Base-by-base conservation (phyloP, 2,797 vertebrate genomes). In the Catostomus latipinnis region DNA sequence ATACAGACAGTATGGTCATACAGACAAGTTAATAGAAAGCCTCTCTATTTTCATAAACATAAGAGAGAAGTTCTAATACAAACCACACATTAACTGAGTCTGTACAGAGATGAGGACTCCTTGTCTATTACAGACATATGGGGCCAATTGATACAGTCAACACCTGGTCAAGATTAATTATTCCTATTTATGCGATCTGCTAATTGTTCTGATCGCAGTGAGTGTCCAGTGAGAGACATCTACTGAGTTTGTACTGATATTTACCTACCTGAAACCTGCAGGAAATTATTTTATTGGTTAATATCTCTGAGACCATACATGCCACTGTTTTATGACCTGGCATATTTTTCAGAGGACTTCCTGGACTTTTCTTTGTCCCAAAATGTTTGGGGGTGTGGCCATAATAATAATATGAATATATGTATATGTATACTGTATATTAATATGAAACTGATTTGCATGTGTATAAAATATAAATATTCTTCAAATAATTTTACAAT, bases 101-200 rank as follows among this genome's bases (percentile, higher is more conserved):
- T 69, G 62, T 34, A 63, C 11, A 9, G 1, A 57, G 34, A 53
- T 43, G 18, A 75, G 16, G 49, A 48, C 13, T 66, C 6, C 49
- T 14, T 54, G 56, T 45, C 52, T 52, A n/a, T 43, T 56, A 43
- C 13, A 68, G 45, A n/a, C 53, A 76, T 53, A 54, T 43, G 75
- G 12, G 75, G 13, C 18, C 46, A 22, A 4, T 4, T 50, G 63
- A 66, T n/a, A 56, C 56, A 66, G 16, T 76, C 43, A 16, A 49
- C 45, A 58, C 53, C 14, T 50, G 16, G 12, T 68, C 45, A 58
- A 67, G 54, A 71, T 6, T 14, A 14, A 6, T 71, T 16, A 14
- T 5, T 71, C 22, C 53, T 57, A 56, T 72, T 49, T 16, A 72
- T 49, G 71, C n/a, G 1, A 61, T 11, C 7, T 46, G 16, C 14